Evolutionary conservation across 2,113 vertebrate species (phyloP).

Genomic region (Chlorodrepanis virens): DNA sequence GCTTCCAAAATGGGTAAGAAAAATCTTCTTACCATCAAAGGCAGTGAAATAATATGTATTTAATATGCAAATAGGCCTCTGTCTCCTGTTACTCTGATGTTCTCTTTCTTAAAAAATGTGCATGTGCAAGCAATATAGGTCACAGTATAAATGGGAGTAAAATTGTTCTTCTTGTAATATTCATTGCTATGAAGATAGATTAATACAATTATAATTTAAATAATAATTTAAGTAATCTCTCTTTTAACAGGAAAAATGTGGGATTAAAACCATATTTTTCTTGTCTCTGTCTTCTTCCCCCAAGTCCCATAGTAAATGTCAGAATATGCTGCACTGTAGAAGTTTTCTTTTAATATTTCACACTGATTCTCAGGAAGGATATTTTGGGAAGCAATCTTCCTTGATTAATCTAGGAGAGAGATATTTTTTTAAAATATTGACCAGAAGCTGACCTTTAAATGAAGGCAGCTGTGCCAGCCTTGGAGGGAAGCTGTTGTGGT

Average conservation of each 20-base stretch:
- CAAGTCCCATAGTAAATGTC: neutral
- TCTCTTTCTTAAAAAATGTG: neutral
- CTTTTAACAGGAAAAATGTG: neutral
- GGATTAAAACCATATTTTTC: neutral
- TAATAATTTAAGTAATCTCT: neutral
- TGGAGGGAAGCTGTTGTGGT: neutral
- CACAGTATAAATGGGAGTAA: neutral
- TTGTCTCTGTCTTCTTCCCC: neutral
- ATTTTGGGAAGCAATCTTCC: neutral
- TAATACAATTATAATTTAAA: neutral
- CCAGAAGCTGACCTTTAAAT: neutral
- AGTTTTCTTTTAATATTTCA: neutral
- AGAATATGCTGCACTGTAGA: neutral
- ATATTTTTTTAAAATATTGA: neutral
- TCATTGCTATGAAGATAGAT: neutral
- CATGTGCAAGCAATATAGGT: neutral
- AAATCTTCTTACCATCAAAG: neutral
- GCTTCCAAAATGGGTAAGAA: neutral
- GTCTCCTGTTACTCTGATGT: neutral
- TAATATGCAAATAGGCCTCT: neutral
- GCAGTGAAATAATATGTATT: neutral
- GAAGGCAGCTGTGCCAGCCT: neutral
- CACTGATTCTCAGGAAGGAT: neutral
- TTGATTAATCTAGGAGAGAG: neutral
- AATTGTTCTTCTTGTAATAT: neutral